Conservation (phyloP, 2,113 vertebrate genomes). For the Apteryx mantelli region DNA sequence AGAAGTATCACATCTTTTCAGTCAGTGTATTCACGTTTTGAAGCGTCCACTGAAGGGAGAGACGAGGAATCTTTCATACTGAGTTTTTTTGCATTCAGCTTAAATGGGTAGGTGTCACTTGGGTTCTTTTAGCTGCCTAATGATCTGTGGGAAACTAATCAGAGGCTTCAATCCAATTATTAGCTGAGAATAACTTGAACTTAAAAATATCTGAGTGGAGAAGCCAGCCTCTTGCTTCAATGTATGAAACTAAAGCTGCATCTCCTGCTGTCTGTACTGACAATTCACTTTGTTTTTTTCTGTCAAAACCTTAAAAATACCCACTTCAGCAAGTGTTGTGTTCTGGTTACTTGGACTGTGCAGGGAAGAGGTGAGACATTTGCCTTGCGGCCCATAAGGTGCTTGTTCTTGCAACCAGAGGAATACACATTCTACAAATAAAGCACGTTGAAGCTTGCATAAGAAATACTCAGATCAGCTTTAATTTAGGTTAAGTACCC, state of each 20-base stretch:
- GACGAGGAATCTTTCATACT: not conserved
- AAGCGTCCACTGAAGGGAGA: not conserved
- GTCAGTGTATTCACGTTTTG: not conserved
- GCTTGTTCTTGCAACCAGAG: not conserved
- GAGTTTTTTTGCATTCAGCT: not conserved
- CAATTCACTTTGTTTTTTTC: not conserved
- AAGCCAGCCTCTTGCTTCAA: not conserved
- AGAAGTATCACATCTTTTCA: not conserved
- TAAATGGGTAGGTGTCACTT: not conserved
- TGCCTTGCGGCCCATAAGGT: not conserved
- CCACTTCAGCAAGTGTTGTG: fast-evolving
- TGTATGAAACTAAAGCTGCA: not conserved
- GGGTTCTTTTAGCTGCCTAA: not conserved
- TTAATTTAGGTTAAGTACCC: not conserved
- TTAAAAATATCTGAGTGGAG: not conserved
- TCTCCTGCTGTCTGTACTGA: not conserved
- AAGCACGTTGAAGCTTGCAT: not conserved
- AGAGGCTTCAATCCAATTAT: not conserved
- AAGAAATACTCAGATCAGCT: not conserved
- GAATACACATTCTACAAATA: not conserved
- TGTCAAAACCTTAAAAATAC: not conserved
- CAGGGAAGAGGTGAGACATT: not conserved
- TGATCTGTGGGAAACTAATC: not conserved
- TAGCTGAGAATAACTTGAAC: not conserved
- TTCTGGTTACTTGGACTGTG: not conserved